Base-by-base conservation (phyloP, 2,888 invertebrate genomes). In the Muscina levida region DNA sequence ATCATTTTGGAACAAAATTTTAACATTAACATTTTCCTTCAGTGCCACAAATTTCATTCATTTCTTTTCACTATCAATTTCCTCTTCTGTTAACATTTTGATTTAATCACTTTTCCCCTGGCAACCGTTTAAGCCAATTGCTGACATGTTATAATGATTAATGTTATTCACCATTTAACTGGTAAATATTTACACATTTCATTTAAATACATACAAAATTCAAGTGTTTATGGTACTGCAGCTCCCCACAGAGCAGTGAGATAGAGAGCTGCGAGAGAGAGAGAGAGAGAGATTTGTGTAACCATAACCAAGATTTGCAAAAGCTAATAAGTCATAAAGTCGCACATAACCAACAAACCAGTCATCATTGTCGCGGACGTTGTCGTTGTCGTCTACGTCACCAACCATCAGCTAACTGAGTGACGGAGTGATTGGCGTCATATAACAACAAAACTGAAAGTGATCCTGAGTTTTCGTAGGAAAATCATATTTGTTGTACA, bases 131-230 rank as follows among this genome's bases (percentile, higher is more conserved):
- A 31, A 31, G 31, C 31, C 4, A 3, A 39, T 8, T 22, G 46
- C 22, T 24, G 59, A 46, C 53, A 31, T 31, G 13, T 17, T n/a
- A 13, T 31, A 75, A 65, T 74, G 59, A 74, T 74, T 81, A 74
- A 67, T 81, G 46, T 48, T 71, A 72, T 72, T 59, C 67, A 44
- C 39, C 46, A 46, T 26, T 77, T 56, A 67, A 13, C 66, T 53
- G 77, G 67, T 77, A 74, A 81, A 81, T 80, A 73, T 80, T 77
- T 81, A 46, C 67, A 76, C 77, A 80, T 67, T 74, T 77, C n/a
- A 67, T 81, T 74, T 31, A 77, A 74, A 81, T 77, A 77, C 67
- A 77, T 62, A 62, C 22, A 62, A 62, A 59, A 62, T 62, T 37
- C 62, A 26, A 22, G 37, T 44, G 44, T 44, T 44, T n/a, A 24